Conservation (phyloP, 2,797 vertebrate genomes). For the Eremophila alpestris region DNA sequence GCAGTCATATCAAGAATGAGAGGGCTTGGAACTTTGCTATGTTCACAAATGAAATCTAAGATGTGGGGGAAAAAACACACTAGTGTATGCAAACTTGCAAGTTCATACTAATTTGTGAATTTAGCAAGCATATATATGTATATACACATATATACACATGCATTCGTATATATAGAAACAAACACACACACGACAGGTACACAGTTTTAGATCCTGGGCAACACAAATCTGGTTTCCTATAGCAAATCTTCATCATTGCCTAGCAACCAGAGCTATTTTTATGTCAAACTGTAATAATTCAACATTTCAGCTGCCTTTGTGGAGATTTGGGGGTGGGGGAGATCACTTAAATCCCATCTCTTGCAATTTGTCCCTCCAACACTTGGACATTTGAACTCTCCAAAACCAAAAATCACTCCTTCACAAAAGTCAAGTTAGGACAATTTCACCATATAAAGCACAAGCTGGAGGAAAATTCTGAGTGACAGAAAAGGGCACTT, state of each 20-base stretch:
- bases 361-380: not conserved
- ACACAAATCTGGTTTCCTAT: constrained; percentile 29
- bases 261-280: constrained; percentile 64
- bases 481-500: not conserved
- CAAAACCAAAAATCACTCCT: not conserved
- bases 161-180: not conserved
- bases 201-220: constrained; percentile 22
- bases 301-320: not conserved
- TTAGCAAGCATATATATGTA: not conserved
- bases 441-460: not conserved
- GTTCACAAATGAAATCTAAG: fast-evolving
- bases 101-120: not conserved
- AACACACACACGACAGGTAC: not conserved
- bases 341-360: not conserved
- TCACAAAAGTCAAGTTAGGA: not conserved
- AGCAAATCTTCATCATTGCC: constrained; percentile 23
- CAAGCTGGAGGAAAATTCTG: not conserved
- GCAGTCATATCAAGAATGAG: not conserved
- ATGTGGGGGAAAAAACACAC: not conserved
- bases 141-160: not conserved
- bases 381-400: not conserved
- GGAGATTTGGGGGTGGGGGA: not conserved
- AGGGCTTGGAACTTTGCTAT: not conserved
- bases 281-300: constrained; percentile 41
- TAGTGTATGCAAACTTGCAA: not conserved